Evolutionary conservation across 2,888 invertebrate species (phyloP).

Genomic region (Plebejus anna): DNA sequence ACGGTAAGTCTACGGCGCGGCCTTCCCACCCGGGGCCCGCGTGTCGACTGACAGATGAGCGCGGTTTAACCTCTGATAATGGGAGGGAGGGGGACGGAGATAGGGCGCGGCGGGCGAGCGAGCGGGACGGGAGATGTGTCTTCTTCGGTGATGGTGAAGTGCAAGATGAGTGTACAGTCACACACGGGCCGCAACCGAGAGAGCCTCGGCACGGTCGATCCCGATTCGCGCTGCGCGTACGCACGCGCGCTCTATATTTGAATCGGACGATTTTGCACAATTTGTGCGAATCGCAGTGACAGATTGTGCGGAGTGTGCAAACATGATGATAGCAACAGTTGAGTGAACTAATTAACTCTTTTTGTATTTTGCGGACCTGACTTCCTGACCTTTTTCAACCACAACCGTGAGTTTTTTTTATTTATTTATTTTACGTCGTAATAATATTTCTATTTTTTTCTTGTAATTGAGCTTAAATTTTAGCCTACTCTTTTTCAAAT

Average conservation of each 20-base stretch:
- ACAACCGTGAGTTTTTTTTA: conserved; percentile 32
- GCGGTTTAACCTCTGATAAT: conserved; percentile 77
- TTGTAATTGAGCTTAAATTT: background rate
- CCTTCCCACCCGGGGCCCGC: conserved; percentile 70
- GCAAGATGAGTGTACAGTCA: conserved; percentile 78
- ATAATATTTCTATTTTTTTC: background rate
- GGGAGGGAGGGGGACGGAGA: conserved; percentile 61
- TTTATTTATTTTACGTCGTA: background rate
- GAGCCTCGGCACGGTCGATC: conserved; percentile 69
- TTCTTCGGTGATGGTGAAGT: conserved; percentile 78
- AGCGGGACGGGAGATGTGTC: conserved; percentile 64
- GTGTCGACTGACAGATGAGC: conserved; percentile 76
- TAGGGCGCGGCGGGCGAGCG: conserved; percentile 44
- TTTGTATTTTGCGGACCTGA: conserved; percentile 27
- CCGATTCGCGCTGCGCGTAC: conserved; percentile 66
- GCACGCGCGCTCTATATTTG: conserved; percentile 55
- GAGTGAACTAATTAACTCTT: conserved; percentile 50
- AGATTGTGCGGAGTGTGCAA: conserved; percentile 30
- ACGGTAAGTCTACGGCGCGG: conserved; percentile 59
- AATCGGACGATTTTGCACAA: conserved; percentile 42
- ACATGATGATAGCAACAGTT: conserved; percentile 48
- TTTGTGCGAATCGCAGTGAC: conserved; percentile 40
- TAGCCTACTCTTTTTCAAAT: background rate
- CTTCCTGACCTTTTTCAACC: conserved; percentile 13
- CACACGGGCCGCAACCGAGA: conserved; percentile 77